These are phyloP conservation scores for Pipa parva DNA, from an alignment of 2,113 vertebrate genomes.

Conservation along the genomic window DNA sequence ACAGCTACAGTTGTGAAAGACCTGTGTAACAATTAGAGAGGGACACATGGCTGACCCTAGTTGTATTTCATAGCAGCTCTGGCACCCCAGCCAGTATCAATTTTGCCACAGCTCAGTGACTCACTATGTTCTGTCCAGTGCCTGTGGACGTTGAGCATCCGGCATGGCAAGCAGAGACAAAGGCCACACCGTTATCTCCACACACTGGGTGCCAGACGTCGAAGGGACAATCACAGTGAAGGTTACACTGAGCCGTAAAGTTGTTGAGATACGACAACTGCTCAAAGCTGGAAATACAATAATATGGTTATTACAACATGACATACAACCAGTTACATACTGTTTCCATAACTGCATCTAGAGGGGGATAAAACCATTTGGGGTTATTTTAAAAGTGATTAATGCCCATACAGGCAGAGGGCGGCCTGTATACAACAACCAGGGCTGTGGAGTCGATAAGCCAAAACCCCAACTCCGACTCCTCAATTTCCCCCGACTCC, in stretches of 20 bases:
- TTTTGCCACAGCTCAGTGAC: too few relatives aligned
- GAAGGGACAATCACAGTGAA: conserved; percentile 62
- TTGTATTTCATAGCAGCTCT: not conserved
- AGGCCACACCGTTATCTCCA: conserved; percentile 74
- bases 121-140: conserved; percentile 72
- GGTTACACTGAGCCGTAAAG: conserved; percentile 67
- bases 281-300: conserved; percentile 51
- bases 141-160: conserved; percentile 72
- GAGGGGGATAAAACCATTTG: too few relatives aligned
- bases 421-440: too few relatives aligned
- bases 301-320: too few relatives aligned
- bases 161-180: conserved; percentile 84
- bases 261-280: conserved; percentile 47
- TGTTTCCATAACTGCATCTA: too few relatives aligned
- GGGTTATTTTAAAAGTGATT: too few relatives aligned
- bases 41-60: not conserved
- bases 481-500: too few relatives aligned
- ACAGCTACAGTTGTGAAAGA: conserved; percentile 70
- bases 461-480: too few relatives aligned
- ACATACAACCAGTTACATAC: too few relatives aligned
- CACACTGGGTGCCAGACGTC: conserved; percentile 88
- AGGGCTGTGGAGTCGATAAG: too few relatives aligned
- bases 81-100: too few relatives aligned
- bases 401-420: too few relatives aligned
- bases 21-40: conserved; percentile 49